Evolutionary conservation across 92 coral and sea anemone species (phyloP).

Genomic region (Meandrina meandrites): DNA sequence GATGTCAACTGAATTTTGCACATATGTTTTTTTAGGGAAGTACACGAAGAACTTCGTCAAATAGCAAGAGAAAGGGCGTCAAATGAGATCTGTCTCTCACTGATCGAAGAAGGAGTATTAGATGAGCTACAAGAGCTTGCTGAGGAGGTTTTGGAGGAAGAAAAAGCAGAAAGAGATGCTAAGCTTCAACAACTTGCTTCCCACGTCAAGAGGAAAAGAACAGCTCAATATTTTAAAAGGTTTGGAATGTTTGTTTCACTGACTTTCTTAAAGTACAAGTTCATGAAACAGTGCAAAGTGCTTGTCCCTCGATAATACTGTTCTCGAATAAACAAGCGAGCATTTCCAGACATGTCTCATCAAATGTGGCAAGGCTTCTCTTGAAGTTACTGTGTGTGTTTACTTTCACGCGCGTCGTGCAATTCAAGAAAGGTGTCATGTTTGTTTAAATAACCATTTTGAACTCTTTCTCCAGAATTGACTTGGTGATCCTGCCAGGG

Average conservation of each 20-base stretch:
- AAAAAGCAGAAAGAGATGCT: slow-evolving; percentile 65
- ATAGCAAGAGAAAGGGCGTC: slow-evolving; percentile 54
- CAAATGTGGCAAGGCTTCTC: no score
- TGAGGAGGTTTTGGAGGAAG: slow-evolving; percentile 47
- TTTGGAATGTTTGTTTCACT: background rate
- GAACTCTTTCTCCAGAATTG: no score
- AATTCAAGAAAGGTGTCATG: no score
- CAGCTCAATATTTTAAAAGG: slow-evolving; percentile 66
- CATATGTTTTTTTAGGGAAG: slow-evolving; percentile 13
- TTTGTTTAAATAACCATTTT: no score
- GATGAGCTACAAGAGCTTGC: slow-evolving; percentile 42
- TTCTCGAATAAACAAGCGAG: no score
- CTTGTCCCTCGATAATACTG: background rate
- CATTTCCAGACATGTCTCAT: no score
- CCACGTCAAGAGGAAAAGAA: slow-evolving; percentile 41
- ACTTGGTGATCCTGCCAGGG: no score
- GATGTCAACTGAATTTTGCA: background rate
- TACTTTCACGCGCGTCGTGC: no score
- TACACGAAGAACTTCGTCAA: slow-evolving; percentile 40
- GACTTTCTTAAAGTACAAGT: background rate
- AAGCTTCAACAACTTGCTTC: slow-evolving; percentile 51
- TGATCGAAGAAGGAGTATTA: slow-evolving; percentile 47
- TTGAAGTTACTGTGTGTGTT: no score
- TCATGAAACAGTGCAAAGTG: background rate
- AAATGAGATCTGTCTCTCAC: slow-evolving; percentile 42